Evolutionary conservation across 2,797 vertebrate genomes (phyloP).

Genomic region (Aldrovandia affinis): DNA sequence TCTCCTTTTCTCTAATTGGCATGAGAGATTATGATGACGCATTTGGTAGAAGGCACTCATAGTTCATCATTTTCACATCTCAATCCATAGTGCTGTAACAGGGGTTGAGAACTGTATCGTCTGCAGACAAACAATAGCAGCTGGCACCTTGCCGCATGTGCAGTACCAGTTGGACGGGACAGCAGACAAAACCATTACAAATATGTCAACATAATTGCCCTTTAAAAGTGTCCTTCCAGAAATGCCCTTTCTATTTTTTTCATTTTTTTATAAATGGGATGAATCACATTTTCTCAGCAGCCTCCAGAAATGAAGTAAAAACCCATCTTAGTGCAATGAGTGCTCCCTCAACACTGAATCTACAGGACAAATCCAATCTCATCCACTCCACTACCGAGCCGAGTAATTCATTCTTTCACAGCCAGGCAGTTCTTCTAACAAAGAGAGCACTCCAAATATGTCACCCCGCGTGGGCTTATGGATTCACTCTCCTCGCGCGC

Average conservation of each 20-base stretch:
- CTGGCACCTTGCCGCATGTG: background rate
- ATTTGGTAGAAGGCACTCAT: no score
- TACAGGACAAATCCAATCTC: background rate
- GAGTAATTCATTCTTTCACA: conserved; percentile 7
- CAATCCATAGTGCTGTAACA: no score
- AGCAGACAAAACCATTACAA: background rate
- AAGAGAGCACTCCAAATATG: background rate
- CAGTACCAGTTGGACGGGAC: background rate
- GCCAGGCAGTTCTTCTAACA: background rate
- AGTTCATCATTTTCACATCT: no score
- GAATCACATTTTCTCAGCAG: background rate
- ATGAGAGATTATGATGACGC: no score
- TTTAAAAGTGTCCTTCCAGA: background rate
- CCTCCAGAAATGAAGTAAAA: background rate
- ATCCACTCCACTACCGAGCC: background rate
- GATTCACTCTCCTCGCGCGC: background rate
- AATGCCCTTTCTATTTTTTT: background rate
- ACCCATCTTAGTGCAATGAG: background rate
- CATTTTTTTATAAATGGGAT: conserved; percentile 16
- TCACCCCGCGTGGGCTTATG: background rate
- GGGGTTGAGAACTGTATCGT: background rate
- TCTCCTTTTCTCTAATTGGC: no score
- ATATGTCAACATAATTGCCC: background rate
- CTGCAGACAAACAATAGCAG: background rate
- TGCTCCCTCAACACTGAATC: background rate